phyloP scores from a whole-genome alignment of 2,797 vertebrate species.

The Peromyscus attwateri region DNA sequence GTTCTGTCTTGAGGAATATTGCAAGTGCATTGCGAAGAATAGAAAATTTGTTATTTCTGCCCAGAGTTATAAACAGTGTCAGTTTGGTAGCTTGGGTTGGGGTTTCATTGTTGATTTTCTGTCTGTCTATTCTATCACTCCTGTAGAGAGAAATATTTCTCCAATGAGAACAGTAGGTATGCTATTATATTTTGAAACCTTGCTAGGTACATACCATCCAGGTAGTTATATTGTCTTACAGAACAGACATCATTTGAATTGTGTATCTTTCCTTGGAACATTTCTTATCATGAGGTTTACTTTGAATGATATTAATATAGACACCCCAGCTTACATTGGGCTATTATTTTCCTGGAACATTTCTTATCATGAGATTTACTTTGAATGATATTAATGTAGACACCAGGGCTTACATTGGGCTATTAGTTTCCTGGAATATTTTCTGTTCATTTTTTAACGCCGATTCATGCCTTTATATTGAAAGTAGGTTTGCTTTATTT shows the following conservation, averaged over 20 bases:
- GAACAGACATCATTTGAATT: neutral
- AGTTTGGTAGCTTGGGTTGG: neutral
- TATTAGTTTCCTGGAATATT: neutral
- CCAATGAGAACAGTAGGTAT: neutral
- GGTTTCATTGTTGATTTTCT: neutral
- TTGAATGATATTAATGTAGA: neutral
- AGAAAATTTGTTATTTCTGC: neutral
- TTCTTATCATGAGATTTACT: neutral
- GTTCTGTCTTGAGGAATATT: neutral
- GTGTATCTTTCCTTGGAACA: neutral
- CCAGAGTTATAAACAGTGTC: neutral
- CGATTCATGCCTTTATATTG: neutral
- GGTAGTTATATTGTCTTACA: neutral
- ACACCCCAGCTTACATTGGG: neutral
- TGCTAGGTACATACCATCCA: neutral
- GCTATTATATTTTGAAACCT: neutral
- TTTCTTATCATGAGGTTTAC: neutral
- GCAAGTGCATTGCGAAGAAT: neutral
- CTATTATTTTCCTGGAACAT: neutral
- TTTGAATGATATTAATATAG: neutral
- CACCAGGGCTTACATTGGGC: neutral
- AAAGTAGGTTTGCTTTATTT: neutral
- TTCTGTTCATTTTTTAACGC: neutral
- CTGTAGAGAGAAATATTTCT: neutral
- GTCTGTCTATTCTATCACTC: neutral